phyloP scores from a whole-genome alignment of 2,797 vertebrate genomes.

The Psittacula echo region DNA sequence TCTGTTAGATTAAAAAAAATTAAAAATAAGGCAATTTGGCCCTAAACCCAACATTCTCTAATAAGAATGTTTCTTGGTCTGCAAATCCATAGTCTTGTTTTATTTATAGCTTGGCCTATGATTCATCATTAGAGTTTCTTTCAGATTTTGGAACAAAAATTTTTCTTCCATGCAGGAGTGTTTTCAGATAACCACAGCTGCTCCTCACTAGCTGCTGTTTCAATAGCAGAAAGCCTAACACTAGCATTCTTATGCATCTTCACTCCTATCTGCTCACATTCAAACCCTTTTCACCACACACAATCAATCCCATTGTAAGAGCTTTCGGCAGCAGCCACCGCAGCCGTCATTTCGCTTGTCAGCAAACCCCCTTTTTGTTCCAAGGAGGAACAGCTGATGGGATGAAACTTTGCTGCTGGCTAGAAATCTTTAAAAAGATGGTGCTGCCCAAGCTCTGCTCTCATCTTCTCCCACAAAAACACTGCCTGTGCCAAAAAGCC shows the following conservation, averaged over 20 bases:
- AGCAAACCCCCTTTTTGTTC: conserved; percentile 48
- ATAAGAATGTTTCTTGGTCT: conserved; percentile 76
- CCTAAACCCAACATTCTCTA: conserved; percentile 73
- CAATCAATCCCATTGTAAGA: conserved; percentile 70
- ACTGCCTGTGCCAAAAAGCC: not conserved
- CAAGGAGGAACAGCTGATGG: conserved; percentile 25
- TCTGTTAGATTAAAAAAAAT: conserved; percentile 55
- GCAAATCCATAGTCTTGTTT: conserved; percentile 74
- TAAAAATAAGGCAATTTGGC: conserved; percentile 68
- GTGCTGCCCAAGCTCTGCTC: not conserved
- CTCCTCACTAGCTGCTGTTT: conserved; percentile 65
- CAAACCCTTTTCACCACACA: conserved; percentile 49
- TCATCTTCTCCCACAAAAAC: not conserved
- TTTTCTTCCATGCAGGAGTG: conserved; percentile 40
- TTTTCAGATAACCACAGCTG: conserved; percentile 78
- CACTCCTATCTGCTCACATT: conserved; percentile 67
- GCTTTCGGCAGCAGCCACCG: conserved; percentile 20
- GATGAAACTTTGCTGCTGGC: conserved; percentile 11
- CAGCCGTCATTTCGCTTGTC: conserved; percentile 30
- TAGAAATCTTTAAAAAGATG: conserved; percentile 42
- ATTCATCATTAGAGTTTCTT: conserved; percentile 79
- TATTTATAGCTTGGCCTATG: conserved; percentile 78
- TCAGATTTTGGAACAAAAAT: conserved; percentile 76
- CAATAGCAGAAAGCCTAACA: conserved; percentile 66
- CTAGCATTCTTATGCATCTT: conserved; percentile 57